phyloP scores from a whole-genome alignment of 2,888 invertebrate genomes.

The Aplocera efformata region DNA sequence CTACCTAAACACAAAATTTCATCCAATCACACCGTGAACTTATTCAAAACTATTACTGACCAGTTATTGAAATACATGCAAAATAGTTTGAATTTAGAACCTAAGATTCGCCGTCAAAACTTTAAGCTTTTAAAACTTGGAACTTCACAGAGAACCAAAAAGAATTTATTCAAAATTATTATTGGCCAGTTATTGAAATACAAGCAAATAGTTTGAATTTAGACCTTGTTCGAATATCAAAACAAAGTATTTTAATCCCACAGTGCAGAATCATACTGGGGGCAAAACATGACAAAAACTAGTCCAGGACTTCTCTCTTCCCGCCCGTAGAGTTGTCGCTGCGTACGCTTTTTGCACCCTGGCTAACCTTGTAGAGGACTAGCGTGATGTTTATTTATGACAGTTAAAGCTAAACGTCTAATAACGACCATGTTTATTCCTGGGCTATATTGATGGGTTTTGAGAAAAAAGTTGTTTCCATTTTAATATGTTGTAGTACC shows the following conservation, averaged over 20 bases:
- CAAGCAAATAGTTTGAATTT: too few relatives aligned
- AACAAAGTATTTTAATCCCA: conserved; percentile 16
- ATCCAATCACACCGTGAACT: too few relatives aligned
- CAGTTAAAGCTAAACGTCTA: conserved; percentile 39
- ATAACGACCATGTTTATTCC: conserved; percentile 41
- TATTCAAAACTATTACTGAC: too few relatives aligned
- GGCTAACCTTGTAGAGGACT: conserved; percentile 51
- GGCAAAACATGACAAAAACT: conserved; percentile 39
- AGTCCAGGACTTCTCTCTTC: conserved; percentile 36
- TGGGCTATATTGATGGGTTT: conserved; percentile 25
- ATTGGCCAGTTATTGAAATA: too few relatives aligned
- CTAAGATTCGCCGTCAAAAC: too few relatives aligned
- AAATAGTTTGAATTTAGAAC: too few relatives aligned
- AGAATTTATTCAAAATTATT: too few relatives aligned
- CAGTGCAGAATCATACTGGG: conserved; percentile 16
- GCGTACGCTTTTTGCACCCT: conserved; percentile 39
- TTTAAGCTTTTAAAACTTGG: too few relatives aligned
- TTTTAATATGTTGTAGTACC: conserved; percentile 12
- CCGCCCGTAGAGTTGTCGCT: conserved; percentile 50
- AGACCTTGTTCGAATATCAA: background rate
- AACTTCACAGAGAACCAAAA: too few relatives aligned
- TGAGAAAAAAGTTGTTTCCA: conserved; percentile 12
- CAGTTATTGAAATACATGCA: too few relatives aligned
- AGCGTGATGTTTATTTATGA: conserved; percentile 61
- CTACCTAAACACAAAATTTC: too few relatives aligned